These are phyloP conservation scores for Caenorhabditis wallacei DNA, from an alignment of 2,888 invertebrate species.

Conservation along the genomic window DNA sequence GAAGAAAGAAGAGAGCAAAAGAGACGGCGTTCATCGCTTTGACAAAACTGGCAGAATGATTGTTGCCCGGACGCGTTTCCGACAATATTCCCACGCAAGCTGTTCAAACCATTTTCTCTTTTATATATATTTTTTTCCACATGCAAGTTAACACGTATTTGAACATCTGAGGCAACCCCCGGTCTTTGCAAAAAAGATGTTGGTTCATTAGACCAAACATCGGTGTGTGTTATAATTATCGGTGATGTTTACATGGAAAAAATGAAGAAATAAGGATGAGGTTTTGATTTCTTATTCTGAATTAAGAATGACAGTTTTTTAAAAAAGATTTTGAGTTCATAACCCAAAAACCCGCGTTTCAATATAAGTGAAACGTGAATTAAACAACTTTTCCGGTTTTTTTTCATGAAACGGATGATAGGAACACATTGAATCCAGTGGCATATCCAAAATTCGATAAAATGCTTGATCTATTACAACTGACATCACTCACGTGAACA, in stretches of 20 bases:
- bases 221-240: conserved; percentile 13
- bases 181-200: conserved; percentile 20
- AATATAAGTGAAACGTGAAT: too few species aligned
- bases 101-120: conserved; percentile 51
- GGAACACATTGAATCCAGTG: too few species aligned
- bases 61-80: conserved; percentile 16
- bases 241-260: neutral
- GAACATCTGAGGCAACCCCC: conserved; percentile 42
- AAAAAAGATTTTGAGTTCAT: too few species aligned
- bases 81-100: conserved; percentile 56
- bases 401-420: too few species aligned
- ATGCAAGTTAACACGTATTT: conserved; percentile 63
- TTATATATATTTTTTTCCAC: conserved; percentile 46
- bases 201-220: conserved; percentile 41
- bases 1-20: conserved; percentile 54
- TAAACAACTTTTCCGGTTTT: too few species aligned
- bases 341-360: too few species aligned
- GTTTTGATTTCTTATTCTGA: neutral
- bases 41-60: conserved; percentile 53
- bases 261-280: neutral
- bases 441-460: too few species aligned
- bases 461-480: too few species aligned
- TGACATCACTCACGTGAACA: too few species aligned
- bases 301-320: neutral
- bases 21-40: conserved; percentile 54